Conservation (phyloP, 2,888 invertebrate genomes). For the Plebejus anna region DNA sequence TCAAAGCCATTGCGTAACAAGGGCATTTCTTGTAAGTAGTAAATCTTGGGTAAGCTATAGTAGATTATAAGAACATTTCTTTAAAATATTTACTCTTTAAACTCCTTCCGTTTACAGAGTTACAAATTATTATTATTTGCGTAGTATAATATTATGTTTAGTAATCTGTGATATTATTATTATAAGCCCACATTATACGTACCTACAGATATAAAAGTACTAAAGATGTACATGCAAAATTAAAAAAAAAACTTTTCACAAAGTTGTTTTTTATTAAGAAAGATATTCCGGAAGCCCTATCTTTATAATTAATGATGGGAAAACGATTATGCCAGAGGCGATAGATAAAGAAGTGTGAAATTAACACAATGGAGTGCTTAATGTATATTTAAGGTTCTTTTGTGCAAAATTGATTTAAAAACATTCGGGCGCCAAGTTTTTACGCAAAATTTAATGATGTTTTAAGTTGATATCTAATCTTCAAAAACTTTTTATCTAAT, state of each 20-base stretch:
- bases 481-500: background rate
- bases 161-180: too few relatives aligned
- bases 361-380: slow-evolving; percentile 47
- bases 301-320: slow-evolving; percentile 19
- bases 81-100: background rate
- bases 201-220: too few relatives aligned
- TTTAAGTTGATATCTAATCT: slow-evolving; percentile 38
- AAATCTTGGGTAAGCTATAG: background rate
- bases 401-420: slow-evolving; percentile 55
- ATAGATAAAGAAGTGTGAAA: slow-evolving; percentile 50
- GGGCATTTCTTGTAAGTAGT: background rate
- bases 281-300: background rate
- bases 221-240: background rate
- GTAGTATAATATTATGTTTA: too few relatives aligned
- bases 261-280: background rate
- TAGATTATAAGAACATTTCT: background rate
- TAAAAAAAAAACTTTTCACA: background rate
- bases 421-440: slow-evolving; percentile 40
- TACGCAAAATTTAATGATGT: slow-evolving; percentile 35
- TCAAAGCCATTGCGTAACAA: background rate
- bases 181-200: background rate
- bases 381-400: slow-evolving; percentile 46
- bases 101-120: background rate
- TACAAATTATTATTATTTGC: background rate
- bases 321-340: slow-evolving; percentile 31